Evolutionary conservation across 1,140 invertebrate genomes (phyloP).

Genomic region (Drosophila insularis): DNA sequence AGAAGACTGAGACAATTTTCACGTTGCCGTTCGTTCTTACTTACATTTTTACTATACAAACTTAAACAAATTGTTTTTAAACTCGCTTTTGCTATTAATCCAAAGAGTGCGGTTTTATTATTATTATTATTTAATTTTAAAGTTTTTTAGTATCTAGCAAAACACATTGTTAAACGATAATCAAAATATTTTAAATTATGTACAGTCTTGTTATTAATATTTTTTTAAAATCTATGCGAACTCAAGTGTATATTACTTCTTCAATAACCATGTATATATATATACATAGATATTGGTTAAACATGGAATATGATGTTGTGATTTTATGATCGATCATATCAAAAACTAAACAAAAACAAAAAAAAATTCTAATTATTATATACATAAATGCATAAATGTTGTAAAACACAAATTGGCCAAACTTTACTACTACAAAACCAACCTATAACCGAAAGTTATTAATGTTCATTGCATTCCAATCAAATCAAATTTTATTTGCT

Average conservation of each 20-base stretch:
- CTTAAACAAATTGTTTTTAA: conserved; percentile 48
- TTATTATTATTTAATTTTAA: conserved; percentile 42
- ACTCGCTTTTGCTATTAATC: conserved; percentile 63
- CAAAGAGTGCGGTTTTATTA: conserved; percentile 58
- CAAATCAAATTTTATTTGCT: conserved; percentile 48
- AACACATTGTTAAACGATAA: conserved; percentile 61
- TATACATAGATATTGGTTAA: conserved; percentile 46
- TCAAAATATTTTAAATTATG: conserved; percentile 61
- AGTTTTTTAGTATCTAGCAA: conserved; percentile 61
- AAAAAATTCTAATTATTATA: conserved; percentile 49
- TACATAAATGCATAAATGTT: conserved; percentile 56
- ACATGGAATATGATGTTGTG: conserved; percentile 69
- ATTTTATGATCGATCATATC: conserved; percentile 79
- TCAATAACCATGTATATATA: conserved; percentile 4
- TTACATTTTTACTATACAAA: conserved; percentile 42
- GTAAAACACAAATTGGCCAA: conserved; percentile 63
- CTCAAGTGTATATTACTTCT: conserved; percentile 60
- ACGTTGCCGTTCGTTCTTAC: conserved; percentile 77
- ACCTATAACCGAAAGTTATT: conserved; percentile 45
- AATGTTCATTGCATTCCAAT: conserved; percentile 63
- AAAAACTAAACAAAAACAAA: conserved; percentile 56
- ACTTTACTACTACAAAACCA: conserved; percentile 38
- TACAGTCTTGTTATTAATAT: conserved; percentile 67
- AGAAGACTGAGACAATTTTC: conserved; percentile 77
- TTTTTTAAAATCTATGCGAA: conserved; percentile 48